Percentiles rank a stretch among this genome's conserved stretches.
phyloP scores from a whole-genome alignment of 2,888 invertebrate genomes.

The Parelbella ahira region DNA sequence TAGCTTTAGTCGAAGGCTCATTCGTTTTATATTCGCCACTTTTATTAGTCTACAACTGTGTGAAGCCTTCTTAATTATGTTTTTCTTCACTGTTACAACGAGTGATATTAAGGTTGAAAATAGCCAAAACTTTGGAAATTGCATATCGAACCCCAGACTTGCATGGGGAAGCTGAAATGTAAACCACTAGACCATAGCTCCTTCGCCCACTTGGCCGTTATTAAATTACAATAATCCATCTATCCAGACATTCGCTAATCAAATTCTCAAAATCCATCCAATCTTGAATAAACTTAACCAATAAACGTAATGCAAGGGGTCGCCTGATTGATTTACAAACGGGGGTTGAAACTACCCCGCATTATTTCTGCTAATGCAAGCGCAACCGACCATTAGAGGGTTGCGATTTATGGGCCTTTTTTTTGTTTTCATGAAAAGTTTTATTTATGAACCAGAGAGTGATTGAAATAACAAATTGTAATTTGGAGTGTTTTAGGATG shows the following conservation, averaged over 20 bases:
- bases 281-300: constrained; percentile 36
- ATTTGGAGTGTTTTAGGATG: too few species aligned
- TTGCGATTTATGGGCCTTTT: constrained; percentile 43
- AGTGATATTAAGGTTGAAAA: too few species aligned
- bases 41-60: too few species aligned
- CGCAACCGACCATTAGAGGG: constrained; percentile 59
- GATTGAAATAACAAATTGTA: too few species aligned
- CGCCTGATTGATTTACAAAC: constrained; percentile 57
- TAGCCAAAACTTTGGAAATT: too few species aligned
- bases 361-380: constrained; percentile 63
- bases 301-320: constrained; percentile 45
- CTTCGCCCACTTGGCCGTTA: neutral
- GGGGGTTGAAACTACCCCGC: constrained; percentile 43
- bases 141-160: too few species aligned
- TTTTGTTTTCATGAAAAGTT: too few species aligned
- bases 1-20: too few species aligned
- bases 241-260: constrained; percentile 19
- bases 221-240: constrained; percentile 18
- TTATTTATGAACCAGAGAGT: too few species aligned
- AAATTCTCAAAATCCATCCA: constrained; percentile 25
- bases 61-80: too few species aligned
- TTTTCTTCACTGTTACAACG: too few species aligned
- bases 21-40: too few species aligned
- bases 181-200: neutral
- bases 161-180: neutral